Percentiles rank a stretch among this genome's conserved stretches.
phyloP scores from a whole-genome alignment of 2,797 vertebrate genomes.

The Chrosomus eos region DNA sequence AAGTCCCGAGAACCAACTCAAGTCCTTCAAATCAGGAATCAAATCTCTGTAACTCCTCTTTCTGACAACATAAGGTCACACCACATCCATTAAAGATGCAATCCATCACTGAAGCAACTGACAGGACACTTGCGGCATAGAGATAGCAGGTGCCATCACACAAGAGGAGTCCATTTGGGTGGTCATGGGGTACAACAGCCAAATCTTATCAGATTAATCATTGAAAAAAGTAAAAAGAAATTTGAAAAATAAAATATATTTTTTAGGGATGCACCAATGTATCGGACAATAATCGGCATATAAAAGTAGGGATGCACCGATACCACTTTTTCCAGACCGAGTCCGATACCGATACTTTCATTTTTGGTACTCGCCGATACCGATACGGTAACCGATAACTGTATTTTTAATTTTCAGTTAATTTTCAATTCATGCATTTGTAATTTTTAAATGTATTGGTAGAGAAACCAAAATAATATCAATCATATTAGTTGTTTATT shows the following conservation, averaged over 20 bases:
- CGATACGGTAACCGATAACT: too few relatives aligned
- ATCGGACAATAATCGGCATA: not conserved
- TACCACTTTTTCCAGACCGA: too few relatives aligned
- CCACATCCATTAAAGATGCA: constrained; percentile 28
- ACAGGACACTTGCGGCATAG: not conserved
- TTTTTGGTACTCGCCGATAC: too few relatives aligned
- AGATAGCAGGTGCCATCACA: constrained; percentile 23
- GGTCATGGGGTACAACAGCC: not conserved
- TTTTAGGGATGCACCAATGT: not conserved
- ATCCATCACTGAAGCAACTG: constrained; percentile 34
- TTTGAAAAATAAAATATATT: not conserved
- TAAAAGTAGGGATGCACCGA: too few relatives aligned
- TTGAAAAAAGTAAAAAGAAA: not conserved
- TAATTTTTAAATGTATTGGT: too few relatives aligned
- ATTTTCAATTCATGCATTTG: too few relatives aligned
- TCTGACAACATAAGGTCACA: constrained; percentile 37
- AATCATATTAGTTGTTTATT: too few relatives aligned
- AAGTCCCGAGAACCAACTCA: constrained; percentile 4
- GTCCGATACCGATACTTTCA: too few relatives aligned
- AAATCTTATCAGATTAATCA: not conserved
- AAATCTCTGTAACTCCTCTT: constrained; percentile 32
- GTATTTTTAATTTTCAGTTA: too few relatives aligned
- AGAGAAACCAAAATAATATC: too few relatives aligned
- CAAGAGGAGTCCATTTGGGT: constrained; percentile 14
- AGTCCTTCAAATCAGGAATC: constrained; percentile 22